Evolutionary conservation across 2,113 vertebrate genomes (phyloP), one percentile per base, ranked within the genome.

Genomic region (Poecilia latipinna): DNA sequence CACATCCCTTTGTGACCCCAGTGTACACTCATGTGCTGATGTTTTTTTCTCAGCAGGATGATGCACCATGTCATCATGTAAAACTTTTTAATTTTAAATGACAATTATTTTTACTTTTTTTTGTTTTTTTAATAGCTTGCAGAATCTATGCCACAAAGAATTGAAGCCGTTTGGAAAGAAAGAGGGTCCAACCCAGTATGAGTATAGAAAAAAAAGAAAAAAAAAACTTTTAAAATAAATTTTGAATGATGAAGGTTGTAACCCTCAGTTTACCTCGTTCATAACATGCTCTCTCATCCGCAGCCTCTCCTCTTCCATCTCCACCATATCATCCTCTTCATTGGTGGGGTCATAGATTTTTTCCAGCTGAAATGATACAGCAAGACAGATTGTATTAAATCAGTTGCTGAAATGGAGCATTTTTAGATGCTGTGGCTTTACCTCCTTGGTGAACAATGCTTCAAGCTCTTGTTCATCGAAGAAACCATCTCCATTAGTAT

Each of bases 231-330:
- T 33, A 13, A 39, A 39, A 28, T n/a, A 39, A 71, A 48, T 13
- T 24, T 28, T 28, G 2, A 51, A 24, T 4, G 19, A 63, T 24
- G 69, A 22, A 28, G 29, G 29, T 29, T 29, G 29, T 29, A 29
- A 29, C 29, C 29, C 29, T 29, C 29, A 33, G 32, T 24, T 62
- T 88, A 98, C 98, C 97, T 99, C 98, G 68, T 95, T 98, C 98
- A 99, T 98, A 61, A 99, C 97, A 69, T 99, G 98, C 67, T 99
- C 98, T 76, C 98, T 96, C 98, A 99, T 99, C 65, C 98, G 95
- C 63, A 98, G 92, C 72, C 97, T 93, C 92, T 99, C 98, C 86
- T 99, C 98, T 88, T 99, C 98, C 97, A 99, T 99, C 93, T 98
- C 98, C 85, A 99, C 89, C 98, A 99, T 98, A 84, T 99, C 98